A percentile compares a stretch with the other conserved stretches of the same genome.
Conservation (phyloP, 2,113 vertebrate genomes). For the Halcyon malimbica region DNA sequence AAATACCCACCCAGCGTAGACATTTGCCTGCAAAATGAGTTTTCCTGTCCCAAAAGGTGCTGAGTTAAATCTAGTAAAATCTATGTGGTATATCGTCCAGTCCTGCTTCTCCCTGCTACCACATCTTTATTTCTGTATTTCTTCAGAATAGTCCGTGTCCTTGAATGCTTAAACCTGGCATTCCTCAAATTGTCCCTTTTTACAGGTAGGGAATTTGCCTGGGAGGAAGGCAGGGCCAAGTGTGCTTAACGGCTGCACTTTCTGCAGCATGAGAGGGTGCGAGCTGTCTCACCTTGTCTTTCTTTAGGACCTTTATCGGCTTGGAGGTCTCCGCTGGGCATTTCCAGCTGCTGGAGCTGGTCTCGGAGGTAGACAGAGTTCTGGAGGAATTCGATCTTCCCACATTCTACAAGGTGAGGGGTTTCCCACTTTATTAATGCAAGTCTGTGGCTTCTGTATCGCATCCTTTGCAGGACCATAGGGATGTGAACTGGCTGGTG, state of each 20-base stretch:
- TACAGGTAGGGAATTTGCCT: neutral
- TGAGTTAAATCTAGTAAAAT: neutral
- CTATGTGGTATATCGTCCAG: neutral
- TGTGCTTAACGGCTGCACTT: neutral
- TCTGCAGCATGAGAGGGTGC: neutral
- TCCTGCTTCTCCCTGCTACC: neutral
- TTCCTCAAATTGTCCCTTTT: neutral
- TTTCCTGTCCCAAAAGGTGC: neutral
- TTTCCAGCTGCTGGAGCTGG: constrained; percentile 82
- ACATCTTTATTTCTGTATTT: neutral
- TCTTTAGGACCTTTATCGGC: constrained; percentile 89
- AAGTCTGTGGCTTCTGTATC: neutral
- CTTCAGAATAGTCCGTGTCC: neutral
- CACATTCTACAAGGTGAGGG: constrained; percentile 88
- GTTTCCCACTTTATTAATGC: neutral
- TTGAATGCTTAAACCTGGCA: neutral
- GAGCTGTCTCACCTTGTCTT: neutral
- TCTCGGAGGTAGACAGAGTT: constrained; percentile 83
- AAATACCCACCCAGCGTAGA: neutral
- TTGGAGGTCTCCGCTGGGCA: constrained; percentile 86
- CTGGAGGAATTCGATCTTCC: constrained; percentile 88
- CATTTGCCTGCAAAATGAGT: neutral
- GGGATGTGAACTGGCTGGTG: neutral
- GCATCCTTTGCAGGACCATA: neutral
- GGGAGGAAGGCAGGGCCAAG: neutral